Evolutionary conservation across 2,113 vertebrate species (phyloP).

Genomic region (Artemisiospiza belli): DNA sequence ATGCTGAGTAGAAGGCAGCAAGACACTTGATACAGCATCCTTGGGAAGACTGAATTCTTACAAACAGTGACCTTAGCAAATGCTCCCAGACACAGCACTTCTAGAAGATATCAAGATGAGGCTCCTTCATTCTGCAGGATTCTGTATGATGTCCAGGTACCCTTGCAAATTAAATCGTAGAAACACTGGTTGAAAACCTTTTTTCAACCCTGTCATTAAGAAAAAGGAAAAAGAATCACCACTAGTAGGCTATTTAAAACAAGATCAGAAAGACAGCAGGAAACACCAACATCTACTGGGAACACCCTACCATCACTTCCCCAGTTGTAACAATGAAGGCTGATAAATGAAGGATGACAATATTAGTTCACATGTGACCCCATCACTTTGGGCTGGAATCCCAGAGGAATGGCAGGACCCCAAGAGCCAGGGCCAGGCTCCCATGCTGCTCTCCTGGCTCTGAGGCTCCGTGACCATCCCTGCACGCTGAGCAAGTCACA

Average conservation of each 20-base stretch:
- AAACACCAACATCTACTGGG: not conserved
- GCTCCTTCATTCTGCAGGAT: not conserved
- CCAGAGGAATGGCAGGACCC: accelerated
- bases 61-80: not conserved
- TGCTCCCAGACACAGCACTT: not conserved
- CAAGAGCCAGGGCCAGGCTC: not conserved
- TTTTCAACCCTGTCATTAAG: not conserved
- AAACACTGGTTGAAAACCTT: not conserved
- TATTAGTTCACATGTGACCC: not conserved
- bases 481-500: accelerated
- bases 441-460: accelerated
- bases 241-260: not conserved
- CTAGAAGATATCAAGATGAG: not conserved
- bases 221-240: not conserved
- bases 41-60: accelerated
- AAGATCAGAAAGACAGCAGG: not conserved
- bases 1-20: not conserved
- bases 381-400: not conserved
- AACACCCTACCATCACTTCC: not conserved
- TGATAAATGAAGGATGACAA: not conserved
- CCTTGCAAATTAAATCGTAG: not conserved
- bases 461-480: accelerated
- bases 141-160: not conserved
- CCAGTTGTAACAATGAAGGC: not conserved
- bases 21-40: not conserved